A percentile compares a stretch with the other conserved stretches of the same genome.
These are phyloP conservation scores for Tachina fera DNA, from an alignment of 2,888 invertebrate species.

Conservation along the genomic window DNA sequence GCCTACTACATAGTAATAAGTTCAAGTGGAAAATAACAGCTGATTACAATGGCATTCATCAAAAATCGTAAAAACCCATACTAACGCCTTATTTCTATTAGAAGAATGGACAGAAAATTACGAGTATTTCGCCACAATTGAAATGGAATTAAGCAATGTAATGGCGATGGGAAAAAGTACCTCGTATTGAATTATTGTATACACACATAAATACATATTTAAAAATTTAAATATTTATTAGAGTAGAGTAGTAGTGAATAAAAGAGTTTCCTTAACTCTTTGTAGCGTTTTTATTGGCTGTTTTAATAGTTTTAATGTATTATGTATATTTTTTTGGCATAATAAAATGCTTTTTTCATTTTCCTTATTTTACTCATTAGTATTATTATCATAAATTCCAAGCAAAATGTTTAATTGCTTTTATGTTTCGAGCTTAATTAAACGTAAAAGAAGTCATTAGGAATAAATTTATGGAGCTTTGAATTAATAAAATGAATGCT, in stretches of 20 bases:
- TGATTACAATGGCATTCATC: too few species aligned
- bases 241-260: slow-evolving; percentile 9
- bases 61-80: too few species aligned
- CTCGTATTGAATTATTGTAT: neutral
- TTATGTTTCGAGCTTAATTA: slow-evolving; percentile 59
- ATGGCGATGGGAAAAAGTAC: neutral
- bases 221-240: slow-evolving; percentile 8
- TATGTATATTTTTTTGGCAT: slow-evolving; percentile 25
- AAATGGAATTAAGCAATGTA: neutral
- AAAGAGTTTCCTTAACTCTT: slow-evolving; percentile 41
- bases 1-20: too few species aligned
- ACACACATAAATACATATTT: neutral
- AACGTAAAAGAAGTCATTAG: slow-evolving; percentile 60
- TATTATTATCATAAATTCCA: slow-evolving; percentile 55
- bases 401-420: slow-evolving; percentile 52
- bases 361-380: slow-evolving; percentile 29
- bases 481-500: slow-evolving; percentile 37
- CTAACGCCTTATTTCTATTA: too few species aligned
- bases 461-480: slow-evolving; percentile 30
- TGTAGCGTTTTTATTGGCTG: slow-evolving; percentile 55
- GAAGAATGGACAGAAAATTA: neutral
- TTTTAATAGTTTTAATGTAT: slow-evolving; percentile 40
- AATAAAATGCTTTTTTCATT: slow-evolving; percentile 31
- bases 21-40: too few species aligned
- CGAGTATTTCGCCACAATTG: too few species aligned